Evolutionary conservation across 2,113 vertebrate genomes (phyloP).

Genomic region (Capra hircus): DNA sequence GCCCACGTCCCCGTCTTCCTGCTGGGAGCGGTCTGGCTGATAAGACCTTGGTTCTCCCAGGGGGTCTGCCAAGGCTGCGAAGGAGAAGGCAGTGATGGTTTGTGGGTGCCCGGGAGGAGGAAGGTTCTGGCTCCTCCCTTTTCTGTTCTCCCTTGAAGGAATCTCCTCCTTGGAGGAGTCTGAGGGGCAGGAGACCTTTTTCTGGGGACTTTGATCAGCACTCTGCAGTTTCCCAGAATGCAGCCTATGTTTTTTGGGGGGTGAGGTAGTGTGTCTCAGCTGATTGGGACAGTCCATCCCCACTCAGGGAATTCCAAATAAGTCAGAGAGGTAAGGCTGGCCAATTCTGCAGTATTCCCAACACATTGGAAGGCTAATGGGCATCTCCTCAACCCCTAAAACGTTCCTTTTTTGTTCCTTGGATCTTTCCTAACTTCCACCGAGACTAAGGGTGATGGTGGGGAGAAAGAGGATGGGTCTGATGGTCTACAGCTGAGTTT

Average conservation of each 20-base stretch:
- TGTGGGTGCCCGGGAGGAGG: background rate
- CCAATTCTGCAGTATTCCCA: background rate
- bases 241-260: background rate
- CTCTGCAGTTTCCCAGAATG: background rate
- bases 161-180: background rate
- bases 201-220: background rate
- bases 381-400: background rate
- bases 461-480: background rate
- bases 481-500: background rate
- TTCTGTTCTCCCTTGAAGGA: background rate
- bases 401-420: background rate
- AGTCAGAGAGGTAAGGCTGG: background rate
- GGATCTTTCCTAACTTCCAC: background rate
- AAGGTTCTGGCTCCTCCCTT: background rate
- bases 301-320: background rate
- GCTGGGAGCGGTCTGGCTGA: background rate
- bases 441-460: background rate
- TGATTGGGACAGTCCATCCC: background rate
- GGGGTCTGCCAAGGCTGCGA: background rate
- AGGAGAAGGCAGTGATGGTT: background rate
- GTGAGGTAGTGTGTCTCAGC: background rate
- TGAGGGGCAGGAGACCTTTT: background rate
- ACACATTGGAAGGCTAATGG: background rate
- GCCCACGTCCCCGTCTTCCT: rapidly evolving
- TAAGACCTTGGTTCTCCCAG: background rate